Evolutionary conservation across 2,888 invertebrate genomes (phyloP).

Genomic region (Mimas tiliae): DNA sequence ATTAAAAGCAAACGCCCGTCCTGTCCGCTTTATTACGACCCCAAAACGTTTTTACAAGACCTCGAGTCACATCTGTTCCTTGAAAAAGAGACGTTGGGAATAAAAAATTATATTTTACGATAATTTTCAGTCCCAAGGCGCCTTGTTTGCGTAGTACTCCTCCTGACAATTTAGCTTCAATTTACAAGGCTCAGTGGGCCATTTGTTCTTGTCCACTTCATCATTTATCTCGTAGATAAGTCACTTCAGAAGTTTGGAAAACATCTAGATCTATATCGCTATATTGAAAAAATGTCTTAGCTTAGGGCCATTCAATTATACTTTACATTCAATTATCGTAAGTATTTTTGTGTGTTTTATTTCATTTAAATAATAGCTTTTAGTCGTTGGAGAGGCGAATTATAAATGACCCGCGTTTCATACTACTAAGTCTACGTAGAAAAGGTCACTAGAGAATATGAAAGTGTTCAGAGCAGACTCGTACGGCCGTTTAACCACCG

Average conservation of each 20-base stretch:
- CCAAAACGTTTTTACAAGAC: constrained; percentile 25
- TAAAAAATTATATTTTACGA: constrained; percentile 15
- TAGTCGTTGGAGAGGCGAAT: neutral
- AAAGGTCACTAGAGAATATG: neutral
- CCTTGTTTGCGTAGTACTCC: constrained; percentile 16
- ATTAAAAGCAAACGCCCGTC: neutral
- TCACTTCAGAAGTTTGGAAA: constrained; percentile 27
- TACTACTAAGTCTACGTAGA: neutral
- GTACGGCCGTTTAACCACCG: too few species aligned
- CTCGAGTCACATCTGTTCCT: constrained; percentile 19
- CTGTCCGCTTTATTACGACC: neutral
- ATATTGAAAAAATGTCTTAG: neutral
- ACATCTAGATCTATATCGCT: neutral
- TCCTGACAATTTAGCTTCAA: constrained; percentile 16
- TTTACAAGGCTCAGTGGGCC: constrained; percentile 23
- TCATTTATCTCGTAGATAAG: constrained; percentile 30
- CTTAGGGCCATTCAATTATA: neutral
- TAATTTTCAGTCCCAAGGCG: constrained; percentile 9
- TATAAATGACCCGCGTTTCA: neutral
- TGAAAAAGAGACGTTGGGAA: neutral
- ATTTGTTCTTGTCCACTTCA: constrained; percentile 30
- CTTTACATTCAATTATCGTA: constrained; percentile 3
- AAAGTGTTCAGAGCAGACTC: neutral
- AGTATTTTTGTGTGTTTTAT: constrained; percentile 9
- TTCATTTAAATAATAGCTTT: neutral